Conservation (phyloP, 2,888 invertebrate genomes). For the Odontomyia ornata region DNA sequence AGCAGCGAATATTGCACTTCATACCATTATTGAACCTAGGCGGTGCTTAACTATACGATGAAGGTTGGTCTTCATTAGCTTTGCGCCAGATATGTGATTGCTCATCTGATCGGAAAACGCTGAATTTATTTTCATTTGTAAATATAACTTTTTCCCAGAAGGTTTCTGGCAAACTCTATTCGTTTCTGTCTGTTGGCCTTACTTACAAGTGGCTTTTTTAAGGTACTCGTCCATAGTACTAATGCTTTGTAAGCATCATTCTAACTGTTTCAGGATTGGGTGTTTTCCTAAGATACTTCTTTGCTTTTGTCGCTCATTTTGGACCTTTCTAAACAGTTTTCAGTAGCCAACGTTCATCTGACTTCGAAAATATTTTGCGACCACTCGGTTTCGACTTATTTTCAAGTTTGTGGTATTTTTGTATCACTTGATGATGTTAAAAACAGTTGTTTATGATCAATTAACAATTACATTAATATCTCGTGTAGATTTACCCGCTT, state of each 20-base stretch:
- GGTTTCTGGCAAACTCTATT: neutral
- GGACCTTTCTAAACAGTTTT: neutral
- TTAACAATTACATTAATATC: neutral
- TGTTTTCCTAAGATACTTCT: constrained; percentile 1
- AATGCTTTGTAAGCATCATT: neutral
- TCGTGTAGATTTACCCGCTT: neutral
- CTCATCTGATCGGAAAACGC: neutral
- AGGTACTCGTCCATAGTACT: neutral
- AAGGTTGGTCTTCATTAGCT: neutral
- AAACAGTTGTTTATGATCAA: neutral
- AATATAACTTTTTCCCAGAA: no score
- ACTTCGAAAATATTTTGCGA: neutral
- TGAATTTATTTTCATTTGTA: no score
- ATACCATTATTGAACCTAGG: constrained; percentile 11
- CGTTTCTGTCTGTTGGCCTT: neutral
- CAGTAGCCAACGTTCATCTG: neutral
- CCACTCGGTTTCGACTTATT: no score
- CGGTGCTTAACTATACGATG: neutral
- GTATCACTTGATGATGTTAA: no score
- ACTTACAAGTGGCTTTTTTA: neutral
- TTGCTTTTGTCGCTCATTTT: neutral
- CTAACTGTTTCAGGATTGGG: neutral
- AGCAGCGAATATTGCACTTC: neutral
- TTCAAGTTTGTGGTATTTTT: no score
- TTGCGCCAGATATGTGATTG: neutral